phyloP scores from a whole-genome alignment of 2,113 vertebrate species.

The Clupea harengus region DNA sequence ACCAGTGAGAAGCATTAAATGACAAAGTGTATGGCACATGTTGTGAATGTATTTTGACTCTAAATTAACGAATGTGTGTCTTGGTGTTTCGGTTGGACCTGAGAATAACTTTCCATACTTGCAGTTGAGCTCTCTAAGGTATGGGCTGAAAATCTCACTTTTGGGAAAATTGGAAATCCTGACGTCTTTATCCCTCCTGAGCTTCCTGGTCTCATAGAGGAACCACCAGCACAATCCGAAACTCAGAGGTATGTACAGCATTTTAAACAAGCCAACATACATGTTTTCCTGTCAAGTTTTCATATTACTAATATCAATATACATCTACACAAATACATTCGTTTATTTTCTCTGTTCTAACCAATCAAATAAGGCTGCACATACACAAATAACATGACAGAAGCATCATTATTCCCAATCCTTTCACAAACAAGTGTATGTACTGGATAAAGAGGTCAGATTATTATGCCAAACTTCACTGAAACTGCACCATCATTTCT shows the following conservation, averaged over 20 bases:
- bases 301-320: too few species aligned
- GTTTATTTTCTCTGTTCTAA: too few species aligned
- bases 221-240: conserved; percentile 50
- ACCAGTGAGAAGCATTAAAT: too few species aligned
- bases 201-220: conserved; percentile 65
- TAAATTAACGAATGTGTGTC: background rate
- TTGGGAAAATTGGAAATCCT: conserved; percentile 77
- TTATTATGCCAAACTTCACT: too few species aligned
- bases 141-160: conserved; percentile 66
- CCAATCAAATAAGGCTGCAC: too few species aligned
- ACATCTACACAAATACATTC: too few species aligned
- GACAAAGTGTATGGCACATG: background rate
- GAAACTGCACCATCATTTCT: too few species aligned
- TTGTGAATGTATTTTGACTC: background rate
- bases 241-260: conserved; percentile 67
- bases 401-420: too few species aligned
- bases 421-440: too few species aligned
- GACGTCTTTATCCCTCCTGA: conserved; percentile 74
- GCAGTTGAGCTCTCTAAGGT: conserved; percentile 78
- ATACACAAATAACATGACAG: too few species aligned
- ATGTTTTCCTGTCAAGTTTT: background rate
- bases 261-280: background rate
- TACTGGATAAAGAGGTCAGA: too few species aligned
- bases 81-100: background rate
- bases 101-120: conserved; percentile 36